phyloP scores from a whole-genome alignment of 2,888 invertebrate genomes.

The Hyposoter dolosus region DNA sequence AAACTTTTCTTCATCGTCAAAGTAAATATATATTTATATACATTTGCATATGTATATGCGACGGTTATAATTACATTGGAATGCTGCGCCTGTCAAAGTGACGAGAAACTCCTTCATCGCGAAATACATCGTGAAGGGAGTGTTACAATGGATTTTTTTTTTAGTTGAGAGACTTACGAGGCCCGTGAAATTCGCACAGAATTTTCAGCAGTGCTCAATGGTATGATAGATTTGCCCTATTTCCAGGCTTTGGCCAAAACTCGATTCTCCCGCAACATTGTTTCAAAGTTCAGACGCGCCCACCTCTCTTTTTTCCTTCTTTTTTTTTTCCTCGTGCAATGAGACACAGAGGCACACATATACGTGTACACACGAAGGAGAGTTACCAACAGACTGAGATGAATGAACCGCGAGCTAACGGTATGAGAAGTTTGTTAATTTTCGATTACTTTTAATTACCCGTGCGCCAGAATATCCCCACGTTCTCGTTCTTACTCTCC shows the following conservation, averaged over 20 bases:
- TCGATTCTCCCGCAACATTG: constrained; percentile 46
- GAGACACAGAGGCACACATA: constrained; percentile 11
- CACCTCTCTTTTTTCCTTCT: constrained; percentile 18
- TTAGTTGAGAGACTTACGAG: constrained; percentile 29
- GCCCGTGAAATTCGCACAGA: constrained; percentile 26
- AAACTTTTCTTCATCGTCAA: constrained; percentile 2
- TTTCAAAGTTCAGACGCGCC: constrained; percentile 54
- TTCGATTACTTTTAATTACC: constrained; percentile 65
- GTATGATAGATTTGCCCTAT: constrained; percentile 30
- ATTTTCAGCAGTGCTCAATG: constrained; percentile 32
- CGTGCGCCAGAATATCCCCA: constrained; percentile 14
- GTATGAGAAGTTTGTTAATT: constrained; percentile 57
- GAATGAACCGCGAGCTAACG: constrained; percentile 45
- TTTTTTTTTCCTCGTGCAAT: constrained; percentile 8
- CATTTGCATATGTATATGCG: not conserved
- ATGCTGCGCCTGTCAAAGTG: constrained; percentile 30
- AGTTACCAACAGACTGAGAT: constrained; percentile 47
- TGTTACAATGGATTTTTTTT: constrained; percentile 18
- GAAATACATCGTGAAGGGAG: constrained; percentile 7
- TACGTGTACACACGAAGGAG: not conserved
- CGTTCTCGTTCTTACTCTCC: constrained; percentile 23
- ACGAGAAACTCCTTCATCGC: constrained; percentile 27
- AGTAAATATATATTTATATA: not conserved
- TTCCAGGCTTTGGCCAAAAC: constrained; percentile 27
- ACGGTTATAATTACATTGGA: constrained; percentile 1